A percentile compares a stretch with the other conserved stretches of the same genome.
These are phyloP conservation scores for Eulithis prunata DNA, from an alignment of 2,888 invertebrate genomes.

Conservation along the genomic window DNA sequence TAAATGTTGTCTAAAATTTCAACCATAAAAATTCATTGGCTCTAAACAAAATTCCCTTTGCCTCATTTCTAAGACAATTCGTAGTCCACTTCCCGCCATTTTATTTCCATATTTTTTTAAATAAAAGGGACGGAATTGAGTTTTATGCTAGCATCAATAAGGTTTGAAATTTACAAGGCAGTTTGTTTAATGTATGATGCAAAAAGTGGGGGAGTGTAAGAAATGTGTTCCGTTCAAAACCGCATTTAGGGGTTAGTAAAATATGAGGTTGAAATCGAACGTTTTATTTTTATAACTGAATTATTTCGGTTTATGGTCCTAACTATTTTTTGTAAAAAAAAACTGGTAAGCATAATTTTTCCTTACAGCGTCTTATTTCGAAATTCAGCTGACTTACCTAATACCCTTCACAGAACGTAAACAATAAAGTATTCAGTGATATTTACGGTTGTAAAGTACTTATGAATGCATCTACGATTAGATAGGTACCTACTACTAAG, in stretches of 20 bases:
- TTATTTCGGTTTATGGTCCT: neutral
- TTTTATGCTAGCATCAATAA: constrained; percentile 12
- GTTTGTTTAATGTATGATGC: constrained; percentile 50
- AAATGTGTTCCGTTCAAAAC: constrained; percentile 72
- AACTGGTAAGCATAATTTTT: too few species aligned
- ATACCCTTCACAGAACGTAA: too few species aligned
- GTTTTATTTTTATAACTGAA: constrained; percentile 44
- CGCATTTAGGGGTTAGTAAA: constrained; percentile 59
- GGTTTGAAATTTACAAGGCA: constrained; percentile 13
- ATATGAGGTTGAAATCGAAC: constrained; percentile 57
- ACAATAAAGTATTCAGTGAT: too few species aligned
- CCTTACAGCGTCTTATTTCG: neutral
- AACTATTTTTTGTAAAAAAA: too few species aligned
- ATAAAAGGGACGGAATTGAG: constrained; percentile 4
- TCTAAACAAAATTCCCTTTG: constrained; percentile 65
- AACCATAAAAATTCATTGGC: constrained; percentile 75
- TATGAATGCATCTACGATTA: too few species aligned
- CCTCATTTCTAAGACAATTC: constrained; percentile 71
- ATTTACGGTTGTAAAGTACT: too few species aligned
- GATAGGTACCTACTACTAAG: too few species aligned
- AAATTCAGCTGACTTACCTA: too few species aligned
- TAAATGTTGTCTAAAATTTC: constrained; percentile 53
- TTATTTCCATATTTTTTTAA: constrained; percentile 70
- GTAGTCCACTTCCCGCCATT: constrained; percentile 75
- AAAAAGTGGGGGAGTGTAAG: constrained; percentile 61